A percentile compares a stretch with the other conserved stretches of the same genome.
phyloP scores from a whole-genome alignment of 1,140 invertebrate genomes.

The Eueides isabella region DNA sequence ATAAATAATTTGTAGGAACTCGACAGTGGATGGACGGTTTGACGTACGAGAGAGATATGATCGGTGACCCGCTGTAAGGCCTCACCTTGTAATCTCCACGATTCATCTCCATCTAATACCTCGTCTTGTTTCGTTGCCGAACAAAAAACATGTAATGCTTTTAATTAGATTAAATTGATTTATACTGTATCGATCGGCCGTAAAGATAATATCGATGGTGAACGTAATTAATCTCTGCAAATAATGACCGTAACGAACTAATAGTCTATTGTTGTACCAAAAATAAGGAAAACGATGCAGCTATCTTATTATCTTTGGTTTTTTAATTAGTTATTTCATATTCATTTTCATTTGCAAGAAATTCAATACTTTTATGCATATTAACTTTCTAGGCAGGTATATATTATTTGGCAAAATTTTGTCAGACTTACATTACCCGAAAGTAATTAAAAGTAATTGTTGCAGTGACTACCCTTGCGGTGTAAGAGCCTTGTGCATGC shows the following conservation, averaged over 20 bases:
- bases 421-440: slow-evolving; percentile 41
- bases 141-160: slow-evolving; percentile 81
- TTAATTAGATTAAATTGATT: slow-evolving; percentile 82
- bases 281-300: slow-evolving; percentile 36
- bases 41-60: slow-evolving; percentile 72
- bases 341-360: slow-evolving; percentile 31
- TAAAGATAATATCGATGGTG: slow-evolving; percentile 59
- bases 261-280: slow-evolving; percentile 53
- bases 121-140: slow-evolving; percentile 75
- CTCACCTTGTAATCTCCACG: slow-evolving; percentile 74
- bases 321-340: slow-evolving; percentile 18
- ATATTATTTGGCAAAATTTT: slow-evolving; percentile 19
- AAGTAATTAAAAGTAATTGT: slow-evolving; percentile 65
- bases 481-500: slow-evolving; percentile 49
- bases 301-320: slow-evolving; percentile 35
- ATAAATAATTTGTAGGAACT: slow-evolving; percentile 76
- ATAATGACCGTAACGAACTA: slow-evolving; percentile 67
- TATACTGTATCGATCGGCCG: slow-evolving; percentile 70
- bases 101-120: slow-evolving; percentile 73
- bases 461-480: slow-evolving; percentile 55
- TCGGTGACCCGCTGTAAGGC: slow-evolving; percentile 72
- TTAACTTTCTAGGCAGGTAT: slow-evolving; percentile 39
- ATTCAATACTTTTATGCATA: slow-evolving; percentile 39
- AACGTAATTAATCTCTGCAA: slow-evolving; percentile 77
- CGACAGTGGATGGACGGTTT: slow-evolving; percentile 73